Percentiles rank a stretch among this genome's conserved stretches.
Conservation (phyloP, 2,797 vertebrate species). For the Geotrypetes seraphini region DNA sequence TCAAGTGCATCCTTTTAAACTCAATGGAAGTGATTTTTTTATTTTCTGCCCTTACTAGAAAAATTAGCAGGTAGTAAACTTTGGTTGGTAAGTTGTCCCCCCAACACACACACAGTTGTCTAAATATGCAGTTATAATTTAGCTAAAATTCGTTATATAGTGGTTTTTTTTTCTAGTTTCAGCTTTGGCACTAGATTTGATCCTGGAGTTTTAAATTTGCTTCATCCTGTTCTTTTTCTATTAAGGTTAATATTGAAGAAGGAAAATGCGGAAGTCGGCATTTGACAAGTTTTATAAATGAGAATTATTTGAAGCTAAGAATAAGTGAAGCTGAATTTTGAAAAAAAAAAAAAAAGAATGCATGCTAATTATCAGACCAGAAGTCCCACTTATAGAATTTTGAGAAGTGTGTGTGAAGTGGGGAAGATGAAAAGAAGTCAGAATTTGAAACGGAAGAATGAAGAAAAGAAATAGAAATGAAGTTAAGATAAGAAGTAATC, state of each 20-base stretch:
- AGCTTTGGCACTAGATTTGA: slow-evolving; percentile 71
- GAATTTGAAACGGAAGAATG: slow-evolving; percentile 98
- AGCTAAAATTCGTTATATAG: slow-evolving; percentile 29
- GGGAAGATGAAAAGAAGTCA: slow-evolving; percentile 81
- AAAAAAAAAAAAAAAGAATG: slow-evolving; percentile 87
- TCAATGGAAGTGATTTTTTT: slow-evolving; percentile 28
- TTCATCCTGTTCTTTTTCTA: slow-evolving; percentile 98
- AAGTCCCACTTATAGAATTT: slow-evolving; percentile 78
- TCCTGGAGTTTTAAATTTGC: slow-evolving; percentile 87
- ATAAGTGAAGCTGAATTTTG: slow-evolving; percentile 97
- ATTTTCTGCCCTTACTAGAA: slow-evolving; percentile 29
- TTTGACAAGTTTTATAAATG: slow-evolving; percentile 92
- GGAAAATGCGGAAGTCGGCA: slow-evolving; percentile 97
- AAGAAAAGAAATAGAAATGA: slow-evolving; percentile 94
- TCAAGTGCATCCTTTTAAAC: slow-evolving; percentile 26
- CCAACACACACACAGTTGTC: too few species aligned
- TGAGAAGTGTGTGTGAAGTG: slow-evolving; percentile 77
- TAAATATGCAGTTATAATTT: slow-evolving; percentile 50
- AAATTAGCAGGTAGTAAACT: slow-evolving; percentile 25
- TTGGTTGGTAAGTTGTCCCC: slow-evolving; percentile 32
- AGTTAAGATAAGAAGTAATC: slow-evolving; percentile 98
- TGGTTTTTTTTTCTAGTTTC: slow-evolving; percentile 64
- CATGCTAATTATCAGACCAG: slow-evolving; percentile 92
- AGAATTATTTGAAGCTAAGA: slow-evolving; percentile 94
- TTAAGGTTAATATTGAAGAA: slow-evolving; percentile 98